Conservation (phyloP, 92 coral and sea anemone genomes). For the Zoanthus sansibaricus region DNA sequence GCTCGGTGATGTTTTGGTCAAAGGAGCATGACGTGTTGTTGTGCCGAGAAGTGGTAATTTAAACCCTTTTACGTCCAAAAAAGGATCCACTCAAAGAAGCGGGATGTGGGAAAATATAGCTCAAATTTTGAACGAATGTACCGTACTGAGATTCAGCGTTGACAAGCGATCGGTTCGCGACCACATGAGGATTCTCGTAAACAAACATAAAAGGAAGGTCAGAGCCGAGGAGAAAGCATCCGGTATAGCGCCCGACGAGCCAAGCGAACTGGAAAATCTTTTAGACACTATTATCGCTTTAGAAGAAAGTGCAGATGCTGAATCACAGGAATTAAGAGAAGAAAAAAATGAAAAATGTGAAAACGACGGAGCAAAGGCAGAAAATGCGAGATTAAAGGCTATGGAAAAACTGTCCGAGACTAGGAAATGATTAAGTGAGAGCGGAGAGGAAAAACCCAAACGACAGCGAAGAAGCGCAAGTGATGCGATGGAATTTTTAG, state of each 20-base stretch:
- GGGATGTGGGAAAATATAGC: slow-evolving; percentile 59
- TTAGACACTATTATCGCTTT: slow-evolving; percentile 57
- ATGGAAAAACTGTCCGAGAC: slow-evolving; percentile 30
- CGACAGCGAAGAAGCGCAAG: slow-evolving; percentile 23
- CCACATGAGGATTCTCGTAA: slow-evolving; percentile 47
- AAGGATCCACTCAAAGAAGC: slow-evolving; percentile 62
- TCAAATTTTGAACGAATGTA: slow-evolving; percentile 42
- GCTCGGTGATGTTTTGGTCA: slow-evolving; percentile 45
- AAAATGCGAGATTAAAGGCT: slow-evolving; percentile 42
- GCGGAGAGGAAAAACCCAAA: slow-evolving; percentile 39
- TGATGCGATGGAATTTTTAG: slow-evolving; percentile 39
- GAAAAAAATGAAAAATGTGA: slow-evolving; percentile 10
- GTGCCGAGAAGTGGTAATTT: slow-evolving; percentile 49
- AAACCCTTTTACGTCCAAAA: slow-evolving; percentile 22
- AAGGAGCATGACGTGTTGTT: slow-evolving; percentile 44
- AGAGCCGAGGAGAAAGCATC: slow-evolving; percentile 61
- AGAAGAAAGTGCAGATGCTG: slow-evolving; percentile 56
- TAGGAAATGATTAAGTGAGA: slow-evolving; percentile 51
- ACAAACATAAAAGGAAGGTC: slow-evolving; percentile 55
- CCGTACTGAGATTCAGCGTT: slow-evolving; percentile 43
- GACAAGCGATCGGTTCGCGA: slow-evolving; percentile 57
- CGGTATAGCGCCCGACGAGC: slow-evolving; percentile 61
- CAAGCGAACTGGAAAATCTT: slow-evolving; percentile 57
- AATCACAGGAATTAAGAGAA: slow-evolving; percentile 21
- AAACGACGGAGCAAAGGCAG: slow-evolving; percentile 45